A percentile compares a stretch with the other conserved stretches of the same genome.
Conservation (phyloP, 2,113 vertebrate genomes). For the Chloroceryle aenea region DNA sequence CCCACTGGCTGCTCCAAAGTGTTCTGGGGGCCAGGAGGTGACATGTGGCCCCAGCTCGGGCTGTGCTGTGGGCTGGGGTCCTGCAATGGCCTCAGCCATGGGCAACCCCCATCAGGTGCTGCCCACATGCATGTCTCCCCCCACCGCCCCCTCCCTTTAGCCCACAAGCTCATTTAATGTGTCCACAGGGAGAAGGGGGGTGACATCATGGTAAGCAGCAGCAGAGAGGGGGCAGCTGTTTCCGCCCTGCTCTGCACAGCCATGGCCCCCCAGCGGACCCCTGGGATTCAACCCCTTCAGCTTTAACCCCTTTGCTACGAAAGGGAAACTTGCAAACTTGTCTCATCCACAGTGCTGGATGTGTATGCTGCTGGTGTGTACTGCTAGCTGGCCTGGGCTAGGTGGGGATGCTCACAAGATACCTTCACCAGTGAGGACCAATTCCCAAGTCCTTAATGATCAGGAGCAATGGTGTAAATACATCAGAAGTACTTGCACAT, state of each 20-base stretch:
- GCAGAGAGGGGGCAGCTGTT: neutral
- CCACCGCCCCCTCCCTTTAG: neutral
- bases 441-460: neutral
- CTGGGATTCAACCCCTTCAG: neutral
- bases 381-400: neutral
- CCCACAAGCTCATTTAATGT: rapidly evolving
- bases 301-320: slow-evolving; percentile 16
- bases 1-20: rapidly evolving
- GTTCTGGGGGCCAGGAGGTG: neutral
- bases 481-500: neutral
- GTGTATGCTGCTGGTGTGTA: neutral
- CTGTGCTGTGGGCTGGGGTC: neutral
- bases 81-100: neutral
- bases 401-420: neutral
- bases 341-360: rapidly evolving
- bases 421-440: neutral
- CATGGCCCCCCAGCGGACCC: neutral
- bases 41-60: neutral
- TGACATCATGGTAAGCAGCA: neutral
- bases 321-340: neutral
- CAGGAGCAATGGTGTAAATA: neutral
- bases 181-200: neutral
- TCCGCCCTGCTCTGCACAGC: neutral
- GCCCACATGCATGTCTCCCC: neutral
- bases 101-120: neutral